Conservation (phyloP, 1,140 invertebrate species). For the Drosophila nasuta region DNA sequence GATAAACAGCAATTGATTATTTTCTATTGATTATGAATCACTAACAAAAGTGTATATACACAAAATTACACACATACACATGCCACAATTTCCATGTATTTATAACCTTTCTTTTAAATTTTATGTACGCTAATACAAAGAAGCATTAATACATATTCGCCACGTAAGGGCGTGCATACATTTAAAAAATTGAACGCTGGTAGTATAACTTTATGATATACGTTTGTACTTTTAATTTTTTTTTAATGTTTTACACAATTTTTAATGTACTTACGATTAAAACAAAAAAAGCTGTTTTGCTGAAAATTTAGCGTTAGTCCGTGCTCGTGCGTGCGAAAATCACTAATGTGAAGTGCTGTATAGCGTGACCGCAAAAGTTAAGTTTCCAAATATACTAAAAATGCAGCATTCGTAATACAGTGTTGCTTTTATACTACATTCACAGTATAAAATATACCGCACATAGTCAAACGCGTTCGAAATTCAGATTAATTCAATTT, state of each 20-base stretch:
- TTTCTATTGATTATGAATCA: conserved; percentile 43
- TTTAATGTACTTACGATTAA: conserved; percentile 71
- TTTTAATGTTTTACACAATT: not conserved
- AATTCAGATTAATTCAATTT: too few species aligned
- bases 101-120: conserved; percentile 39
- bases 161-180: not conserved
- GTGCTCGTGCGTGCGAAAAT: conserved; percentile 35
- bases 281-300: conserved; percentile 83
- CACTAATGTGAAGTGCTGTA: conserved; percentile 33
- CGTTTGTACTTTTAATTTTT: conserved; percentile 1
- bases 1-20: conserved; percentile 27
- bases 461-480: too few species aligned
- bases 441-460: too few species aligned
- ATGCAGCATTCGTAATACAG: not conserved
- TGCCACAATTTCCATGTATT: conserved; percentile 5
- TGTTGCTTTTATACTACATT: not conserved
- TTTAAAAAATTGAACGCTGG: not conserved
- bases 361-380: not conserved
- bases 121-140: conserved; percentile 1
- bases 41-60: conserved; percentile 3
- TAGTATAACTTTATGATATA: not conserved
- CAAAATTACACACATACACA: conserved; percentile 6
- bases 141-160: conserved; percentile 4
- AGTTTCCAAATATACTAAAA: not conserved
- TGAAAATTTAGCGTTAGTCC: conserved; percentile 61